Evolutionary conservation across 2,113 vertebrate species (phyloP).

Genomic region (Rousettus leschenaultii): DNA sequence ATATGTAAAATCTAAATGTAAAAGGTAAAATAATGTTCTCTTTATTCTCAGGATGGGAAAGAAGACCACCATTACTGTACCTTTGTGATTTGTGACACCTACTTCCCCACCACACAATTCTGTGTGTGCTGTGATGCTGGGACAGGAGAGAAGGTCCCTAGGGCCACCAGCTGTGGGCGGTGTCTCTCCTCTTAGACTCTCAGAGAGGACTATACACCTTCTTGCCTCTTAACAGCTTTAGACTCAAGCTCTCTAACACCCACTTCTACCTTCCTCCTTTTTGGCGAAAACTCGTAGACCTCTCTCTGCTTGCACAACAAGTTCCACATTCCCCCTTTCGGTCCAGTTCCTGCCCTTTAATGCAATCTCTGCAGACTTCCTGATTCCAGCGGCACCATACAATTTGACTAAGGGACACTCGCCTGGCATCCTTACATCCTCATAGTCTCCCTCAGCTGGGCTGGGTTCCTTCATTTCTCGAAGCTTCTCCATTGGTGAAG

Average conservation of each 20-base stretch:
- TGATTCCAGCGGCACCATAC: not conserved
- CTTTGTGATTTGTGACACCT: too few relatives aligned
- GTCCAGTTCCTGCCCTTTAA: not conserved
- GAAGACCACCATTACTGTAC: not conserved
- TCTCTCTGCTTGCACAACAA: not conserved
- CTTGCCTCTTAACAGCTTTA: not conserved
- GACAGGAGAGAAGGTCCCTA: rapidly evolving
- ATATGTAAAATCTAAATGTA: not conserved
- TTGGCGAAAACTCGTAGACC: not conserved
- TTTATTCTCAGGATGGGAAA: not conserved
- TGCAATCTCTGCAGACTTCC: not conserved
- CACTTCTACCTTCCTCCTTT: not conserved
- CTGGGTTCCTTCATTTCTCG: not conserved
- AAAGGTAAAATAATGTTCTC: not conserved
- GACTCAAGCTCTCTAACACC: not conserved
- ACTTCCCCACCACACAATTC: rapidly evolving
- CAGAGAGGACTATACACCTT: not conserved
- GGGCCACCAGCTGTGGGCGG: rapidly evolving
- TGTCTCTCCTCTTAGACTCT: not conserved
- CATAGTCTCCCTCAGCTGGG: not conserved
- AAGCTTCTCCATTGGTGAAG: not conserved
- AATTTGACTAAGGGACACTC: not conserved
- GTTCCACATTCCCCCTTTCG: not conserved
- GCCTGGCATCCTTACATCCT: not conserved
- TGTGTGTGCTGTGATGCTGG: not conserved